These are phyloP conservation scores for Neosalanx taihuensis DNA, from an alignment of 2,797 vertebrate species.

Conservation along the genomic window DNA sequence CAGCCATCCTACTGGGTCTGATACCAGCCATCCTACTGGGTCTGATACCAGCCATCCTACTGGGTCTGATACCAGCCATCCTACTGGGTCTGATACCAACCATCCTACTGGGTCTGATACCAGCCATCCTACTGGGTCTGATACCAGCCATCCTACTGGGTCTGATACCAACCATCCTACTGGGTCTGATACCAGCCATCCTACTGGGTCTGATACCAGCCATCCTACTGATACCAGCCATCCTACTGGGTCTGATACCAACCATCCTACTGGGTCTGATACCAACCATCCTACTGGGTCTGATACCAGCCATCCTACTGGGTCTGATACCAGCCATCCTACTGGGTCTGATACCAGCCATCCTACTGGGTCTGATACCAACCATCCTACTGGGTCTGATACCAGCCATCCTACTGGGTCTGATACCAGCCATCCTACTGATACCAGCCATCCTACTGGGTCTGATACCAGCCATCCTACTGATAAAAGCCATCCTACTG, in stretches of 20 bases:
- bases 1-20: slow-evolving; percentile 62
- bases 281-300: slow-evolving; percentile 62
- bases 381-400: slow-evolving; percentile 62
- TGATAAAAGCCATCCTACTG: slow-evolving; percentile 68
- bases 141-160: slow-evolving; percentile 60
- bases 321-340: slow-evolving; percentile 52
- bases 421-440: slow-evolving; percentile 48
- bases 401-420: slow-evolving; percentile 62
- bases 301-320: slow-evolving; percentile 57
- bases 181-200: slow-evolving; percentile 53
- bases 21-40: slow-evolving; percentile 60
- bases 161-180: slow-evolving; percentile 54
- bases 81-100: slow-evolving; percentile 58
- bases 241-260: slow-evolving; percentile 60
- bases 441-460: slow-evolving; percentile 60
- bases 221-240: slow-evolving; percentile 48
- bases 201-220: slow-evolving; percentile 58
- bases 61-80: slow-evolving; percentile 53
- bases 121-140: slow-evolving; percentile 62
- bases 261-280: slow-evolving; percentile 62
- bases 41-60: slow-evolving; percentile 54
- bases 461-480: slow-evolving; percentile 54
- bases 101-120: slow-evolving; percentile 60
- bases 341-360: slow-evolving; percentile 53
- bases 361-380: slow-evolving; percentile 60